Evolutionary conservation across 2,797 vertebrate species (phyloP).

Genomic region (Coregonus sp.): DNA sequence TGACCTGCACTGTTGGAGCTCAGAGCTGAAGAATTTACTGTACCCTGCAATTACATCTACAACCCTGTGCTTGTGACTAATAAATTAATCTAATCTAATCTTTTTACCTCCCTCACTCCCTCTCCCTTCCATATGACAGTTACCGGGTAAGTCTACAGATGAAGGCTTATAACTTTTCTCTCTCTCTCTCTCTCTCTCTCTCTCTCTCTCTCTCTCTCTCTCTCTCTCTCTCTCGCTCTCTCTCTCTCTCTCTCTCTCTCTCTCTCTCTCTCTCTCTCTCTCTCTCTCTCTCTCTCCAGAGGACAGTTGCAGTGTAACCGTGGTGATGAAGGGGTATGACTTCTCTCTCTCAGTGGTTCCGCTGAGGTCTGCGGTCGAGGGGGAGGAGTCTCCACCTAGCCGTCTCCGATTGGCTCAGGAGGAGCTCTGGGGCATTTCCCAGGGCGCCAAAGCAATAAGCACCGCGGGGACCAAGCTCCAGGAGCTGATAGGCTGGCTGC

Average conservation of each 20-base stretch:
- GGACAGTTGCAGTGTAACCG: conserved; percentile 49
- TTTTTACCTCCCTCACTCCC: background rate
- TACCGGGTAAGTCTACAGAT: background rate
- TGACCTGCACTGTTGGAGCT: too few species aligned
- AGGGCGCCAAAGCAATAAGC: conserved; percentile 63
- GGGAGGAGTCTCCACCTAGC: conserved; percentile 33
- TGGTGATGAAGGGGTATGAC: conserved; percentile 76
- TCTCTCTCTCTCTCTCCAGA: conserved; percentile 29
- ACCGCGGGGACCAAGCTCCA: conserved; percentile 68
- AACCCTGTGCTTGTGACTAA: too few species aligned
- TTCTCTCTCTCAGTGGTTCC: conserved; percentile 67
- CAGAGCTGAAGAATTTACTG: too few species aligned
- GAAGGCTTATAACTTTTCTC: background rate
- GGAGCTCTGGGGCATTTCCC: conserved; percentile 59
- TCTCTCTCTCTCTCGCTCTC: too few species aligned
- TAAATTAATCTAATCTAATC: background rate
- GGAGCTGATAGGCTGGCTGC: conserved; percentile 69
- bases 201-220: too few species aligned
- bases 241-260: background rate
- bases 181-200: background rate
- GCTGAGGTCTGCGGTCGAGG: conserved; percentile 23
- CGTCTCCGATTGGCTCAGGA: conserved; percentile 62
- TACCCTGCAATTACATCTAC: too few species aligned
- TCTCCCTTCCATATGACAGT: too few species aligned
- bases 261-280: background rate